Conservation (phyloP, 92 coral and sea anemone species). For the Epizoanthus scotinus region DNA sequence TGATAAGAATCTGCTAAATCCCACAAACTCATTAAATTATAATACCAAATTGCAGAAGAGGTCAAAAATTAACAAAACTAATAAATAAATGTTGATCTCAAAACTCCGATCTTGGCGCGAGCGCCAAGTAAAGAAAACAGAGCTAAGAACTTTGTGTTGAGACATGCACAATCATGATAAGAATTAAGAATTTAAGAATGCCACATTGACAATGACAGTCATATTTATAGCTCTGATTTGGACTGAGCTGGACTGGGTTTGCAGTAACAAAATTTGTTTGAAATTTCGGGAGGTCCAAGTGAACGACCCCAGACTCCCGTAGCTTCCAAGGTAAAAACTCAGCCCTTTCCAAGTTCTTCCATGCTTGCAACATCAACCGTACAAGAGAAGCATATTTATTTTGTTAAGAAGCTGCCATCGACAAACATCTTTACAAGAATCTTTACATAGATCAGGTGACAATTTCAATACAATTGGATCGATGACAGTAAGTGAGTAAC, state of each 20-base stretch:
- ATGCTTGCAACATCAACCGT: background rate
- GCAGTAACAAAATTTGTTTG: background rate
- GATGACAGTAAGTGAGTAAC: background rate
- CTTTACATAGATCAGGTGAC: background rate
- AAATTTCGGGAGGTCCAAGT: no score
- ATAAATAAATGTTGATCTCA: background rate
- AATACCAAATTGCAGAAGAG: background rate
- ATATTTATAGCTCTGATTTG: background rate
- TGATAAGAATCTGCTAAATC: background rate
- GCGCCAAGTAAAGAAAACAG: background rate
- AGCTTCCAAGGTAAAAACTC: no score
- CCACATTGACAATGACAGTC: no score
- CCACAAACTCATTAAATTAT: conserved; percentile 5
- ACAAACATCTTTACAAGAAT: background rate
- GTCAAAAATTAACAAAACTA: background rate
- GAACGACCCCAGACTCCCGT: no score
- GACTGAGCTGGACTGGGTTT: no score
- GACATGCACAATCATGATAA: background rate
- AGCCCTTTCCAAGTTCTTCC: no score
- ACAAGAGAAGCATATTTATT: background rate
- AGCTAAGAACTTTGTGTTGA: background rate
- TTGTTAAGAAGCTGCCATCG: background rate
- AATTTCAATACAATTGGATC: background rate
- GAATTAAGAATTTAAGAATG: no score
- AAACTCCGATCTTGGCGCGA: background rate